Percentiles rank a stretch among this genome's conserved stretches.
Evolutionary conservation across 2,113 vertebrate genomes (phyloP).

Genomic region (Clarias batrachus): DNA sequence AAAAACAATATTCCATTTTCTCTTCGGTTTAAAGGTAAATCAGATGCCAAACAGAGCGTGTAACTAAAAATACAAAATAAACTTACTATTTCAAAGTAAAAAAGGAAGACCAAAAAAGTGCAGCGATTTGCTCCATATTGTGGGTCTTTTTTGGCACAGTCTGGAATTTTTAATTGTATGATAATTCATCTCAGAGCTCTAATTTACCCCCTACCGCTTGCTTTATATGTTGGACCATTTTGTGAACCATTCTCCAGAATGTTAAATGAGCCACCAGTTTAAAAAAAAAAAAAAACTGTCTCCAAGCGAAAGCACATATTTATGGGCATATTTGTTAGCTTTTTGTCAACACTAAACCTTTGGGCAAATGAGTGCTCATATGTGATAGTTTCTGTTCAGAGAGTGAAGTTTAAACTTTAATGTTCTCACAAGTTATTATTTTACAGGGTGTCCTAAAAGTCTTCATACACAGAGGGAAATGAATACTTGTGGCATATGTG

Average conservation of each 20-base stretch:
- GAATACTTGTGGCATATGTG: too few species aligned
- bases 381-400: constrained; percentile 61
- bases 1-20: constrained; percentile 29
- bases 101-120: constrained; percentile 55
- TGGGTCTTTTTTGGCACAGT: constrained; percentile 79
- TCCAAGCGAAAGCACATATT: constrained; percentile 75
- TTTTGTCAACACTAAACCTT: constrained; percentile 63
- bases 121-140: constrained; percentile 68
- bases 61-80: constrained; percentile 40
- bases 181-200: constrained; percentile 91
- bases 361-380: constrained; percentile 67
- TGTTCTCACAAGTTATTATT: background rate
- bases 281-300: constrained; percentile 67
- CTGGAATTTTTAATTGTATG: constrained; percentile 85
- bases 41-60: constrained; percentile 35
- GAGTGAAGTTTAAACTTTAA: constrained; percentile 45
- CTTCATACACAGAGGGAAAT: too few species aligned
- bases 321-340: constrained; percentile 67
- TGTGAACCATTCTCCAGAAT: constrained; percentile 81
- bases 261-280: constrained; percentile 80
- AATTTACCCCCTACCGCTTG: constrained; percentile 89
- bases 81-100: constrained; percentile 38
- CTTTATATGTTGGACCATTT: constrained; percentile 83
- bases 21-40: constrained; percentile 34
- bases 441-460: too few species aligned